These are phyloP conservation scores for Acleris literana DNA, from an alignment of 2,888 invertebrate genomes.

Conservation along the genomic window DNA sequence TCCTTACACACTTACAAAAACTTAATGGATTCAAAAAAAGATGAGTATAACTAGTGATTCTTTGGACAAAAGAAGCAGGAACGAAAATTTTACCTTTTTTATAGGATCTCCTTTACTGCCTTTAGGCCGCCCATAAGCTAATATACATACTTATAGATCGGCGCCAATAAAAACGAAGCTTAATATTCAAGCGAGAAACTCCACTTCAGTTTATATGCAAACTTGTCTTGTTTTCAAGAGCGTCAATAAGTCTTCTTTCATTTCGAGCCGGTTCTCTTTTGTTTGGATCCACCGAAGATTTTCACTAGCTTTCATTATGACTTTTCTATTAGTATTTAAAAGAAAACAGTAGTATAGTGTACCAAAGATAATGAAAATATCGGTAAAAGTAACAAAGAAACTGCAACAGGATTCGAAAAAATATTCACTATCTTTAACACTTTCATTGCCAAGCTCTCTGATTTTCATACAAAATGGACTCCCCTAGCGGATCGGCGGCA, in stretches of 20 bases:
- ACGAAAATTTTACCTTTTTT: too few species aligned
- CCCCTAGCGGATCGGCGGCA: too few species aligned
- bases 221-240: constrained; percentile 24
- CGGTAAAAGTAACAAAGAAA: constrained; percentile 20
- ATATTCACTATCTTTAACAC: too few species aligned
- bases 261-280: constrained; percentile 20
- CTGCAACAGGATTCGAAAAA: background rate
- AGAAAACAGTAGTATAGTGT: background rate
- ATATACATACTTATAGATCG: too few species aligned
- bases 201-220: background rate
- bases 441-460: too few species aligned
- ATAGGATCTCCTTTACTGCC: too few species aligned
- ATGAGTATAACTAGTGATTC: too few species aligned
- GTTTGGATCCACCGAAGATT: constrained; percentile 16
- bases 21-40: too few species aligned
- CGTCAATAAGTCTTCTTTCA: constrained; percentile 21
- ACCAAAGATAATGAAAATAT: background rate
- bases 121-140: too few species aligned
- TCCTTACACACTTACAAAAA: too few species aligned
- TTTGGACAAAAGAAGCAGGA: too few species aligned
- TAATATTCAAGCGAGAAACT: constrained; percentile 7
- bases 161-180: constrained; percentile 3
- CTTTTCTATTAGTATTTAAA: constrained; percentile 24
- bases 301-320: constrained; percentile 28
- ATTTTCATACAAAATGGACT: too few species aligned